phyloP scores from a whole-genome alignment of 2,113 vertebrate genomes.

The Charadrius vociferus region DNA sequence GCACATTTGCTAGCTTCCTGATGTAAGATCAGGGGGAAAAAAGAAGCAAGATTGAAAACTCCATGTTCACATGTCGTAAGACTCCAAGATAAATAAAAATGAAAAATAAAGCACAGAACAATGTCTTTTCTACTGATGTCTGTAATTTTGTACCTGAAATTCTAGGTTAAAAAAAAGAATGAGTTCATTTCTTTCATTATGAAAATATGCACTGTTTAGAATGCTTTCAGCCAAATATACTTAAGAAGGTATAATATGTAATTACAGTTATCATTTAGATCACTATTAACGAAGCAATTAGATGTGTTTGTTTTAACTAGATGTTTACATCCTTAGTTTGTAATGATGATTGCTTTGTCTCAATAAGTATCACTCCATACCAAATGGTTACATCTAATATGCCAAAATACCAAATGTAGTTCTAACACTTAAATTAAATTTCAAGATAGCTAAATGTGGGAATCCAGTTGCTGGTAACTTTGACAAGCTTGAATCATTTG shows the following conservation, averaged over 20 bases:
- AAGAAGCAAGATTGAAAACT: background rate
- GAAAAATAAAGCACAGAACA: background rate
- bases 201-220: background rate
- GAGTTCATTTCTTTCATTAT: background rate
- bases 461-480: background rate
- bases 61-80: background rate
- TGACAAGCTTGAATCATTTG: background rate
- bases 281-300: background rate
- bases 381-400: background rate
- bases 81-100: background rate
- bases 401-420: background rate
- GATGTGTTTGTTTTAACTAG: background rate
- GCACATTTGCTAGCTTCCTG: background rate
- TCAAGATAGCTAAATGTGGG: background rate
- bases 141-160: background rate
- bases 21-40: background rate
- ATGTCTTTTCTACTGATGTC: background rate
- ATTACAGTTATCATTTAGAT: background rate
- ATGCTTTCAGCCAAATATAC: background rate
- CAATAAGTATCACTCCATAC: background rate
- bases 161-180: background rate
- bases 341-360: background rate
- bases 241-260: background rate
- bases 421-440: background rate
- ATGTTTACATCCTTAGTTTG: background rate